A percentile compares a stretch with the other conserved stretches of the same genome.
Evolutionary conservation across 2,113 vertebrate genomes (phyloP).

Genomic region (Silurus asotus): DNA sequence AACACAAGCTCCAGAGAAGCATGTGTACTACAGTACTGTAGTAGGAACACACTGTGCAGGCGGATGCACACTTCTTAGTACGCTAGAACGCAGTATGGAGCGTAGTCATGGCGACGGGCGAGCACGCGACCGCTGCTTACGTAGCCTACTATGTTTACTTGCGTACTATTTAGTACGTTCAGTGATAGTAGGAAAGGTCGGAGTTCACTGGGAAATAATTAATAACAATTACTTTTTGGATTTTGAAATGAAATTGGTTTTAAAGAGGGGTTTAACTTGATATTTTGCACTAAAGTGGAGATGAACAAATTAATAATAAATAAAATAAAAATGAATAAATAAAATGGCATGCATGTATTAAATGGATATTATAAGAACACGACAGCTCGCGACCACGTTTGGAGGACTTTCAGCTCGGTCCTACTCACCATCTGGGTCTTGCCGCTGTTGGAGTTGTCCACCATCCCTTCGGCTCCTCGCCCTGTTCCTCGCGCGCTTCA

Average conservation of each 20-base stretch:
- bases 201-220: neutral
- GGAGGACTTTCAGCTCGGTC: neutral
- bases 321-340: neutral
- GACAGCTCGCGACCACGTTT: too few species aligned
- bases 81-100: neutral
- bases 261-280: neutral
- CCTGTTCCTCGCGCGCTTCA: conserved; percentile 63
- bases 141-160: neutral
- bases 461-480: conserved; percentile 73
- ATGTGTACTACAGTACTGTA: neutral
- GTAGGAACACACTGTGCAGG: too few species aligned
- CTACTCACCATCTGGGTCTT: conserved; percentile 78
- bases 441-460: conserved; percentile 76
- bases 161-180: neutral
- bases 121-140: neutral
- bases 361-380: too few species aligned
- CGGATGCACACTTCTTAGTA: neutral
- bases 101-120: neutral
- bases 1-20: too few species aligned
- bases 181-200: neutral
- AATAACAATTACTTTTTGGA: too few species aligned
- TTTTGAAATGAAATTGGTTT: neutral
- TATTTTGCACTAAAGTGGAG: too few species aligned
- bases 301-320: neutral
- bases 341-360: too few species aligned